Conservation (phyloP, 2,888 invertebrate species). For the Idaea aversata region DNA sequence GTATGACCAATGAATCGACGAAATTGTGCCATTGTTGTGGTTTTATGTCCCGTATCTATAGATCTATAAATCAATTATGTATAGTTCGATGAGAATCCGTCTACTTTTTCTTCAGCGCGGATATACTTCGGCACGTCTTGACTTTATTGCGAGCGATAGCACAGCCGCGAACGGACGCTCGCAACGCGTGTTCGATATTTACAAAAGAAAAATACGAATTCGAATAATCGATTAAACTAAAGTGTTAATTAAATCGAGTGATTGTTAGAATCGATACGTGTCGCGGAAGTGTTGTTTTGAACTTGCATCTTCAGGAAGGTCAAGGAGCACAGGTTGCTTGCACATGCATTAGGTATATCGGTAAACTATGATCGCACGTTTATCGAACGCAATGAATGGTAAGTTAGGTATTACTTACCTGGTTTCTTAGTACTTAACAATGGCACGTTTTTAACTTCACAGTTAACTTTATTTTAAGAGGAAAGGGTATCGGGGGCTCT, state of each 20-base stretch:
- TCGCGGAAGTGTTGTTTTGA: slow-evolving; percentile 37
- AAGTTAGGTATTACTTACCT: slow-evolving; percentile 23
- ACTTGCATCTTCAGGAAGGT: slow-evolving; percentile 54
- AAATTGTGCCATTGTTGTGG: slow-evolving; percentile 37
- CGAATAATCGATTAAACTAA: slow-evolving; percentile 33
- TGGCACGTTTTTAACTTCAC: neutral
- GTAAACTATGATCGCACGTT: slow-evolving; percentile 30
- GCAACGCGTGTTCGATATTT: slow-evolving; percentile 33
- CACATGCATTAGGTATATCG: slow-evolving; percentile 33
- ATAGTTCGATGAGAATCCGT: slow-evolving; percentile 24
- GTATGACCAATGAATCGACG: slow-evolving; percentile 30
- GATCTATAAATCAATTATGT: slow-evolving; percentile 29
- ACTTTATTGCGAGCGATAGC: slow-evolving; percentile 57
- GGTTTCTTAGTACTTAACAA: neutral
- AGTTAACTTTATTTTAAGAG: no score
- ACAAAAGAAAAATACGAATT: slow-evolving; percentile 36
- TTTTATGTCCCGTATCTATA: slow-evolving; percentile 26
- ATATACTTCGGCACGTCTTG: slow-evolving; percentile 26
- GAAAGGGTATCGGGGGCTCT: no score
- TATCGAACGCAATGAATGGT: slow-evolving; percentile 36
- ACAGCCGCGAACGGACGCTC: slow-evolving; percentile 56
- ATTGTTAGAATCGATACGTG: slow-evolving; percentile 31
- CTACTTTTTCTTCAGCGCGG: slow-evolving; percentile 40
- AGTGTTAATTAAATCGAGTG: slow-evolving; percentile 47
- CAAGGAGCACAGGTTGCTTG: slow-evolving; percentile 46